These are phyloP conservation scores for Pitta sordida DNA, from an alignment of 2,113 vertebrate genomes.

Conservation along the genomic window DNA sequence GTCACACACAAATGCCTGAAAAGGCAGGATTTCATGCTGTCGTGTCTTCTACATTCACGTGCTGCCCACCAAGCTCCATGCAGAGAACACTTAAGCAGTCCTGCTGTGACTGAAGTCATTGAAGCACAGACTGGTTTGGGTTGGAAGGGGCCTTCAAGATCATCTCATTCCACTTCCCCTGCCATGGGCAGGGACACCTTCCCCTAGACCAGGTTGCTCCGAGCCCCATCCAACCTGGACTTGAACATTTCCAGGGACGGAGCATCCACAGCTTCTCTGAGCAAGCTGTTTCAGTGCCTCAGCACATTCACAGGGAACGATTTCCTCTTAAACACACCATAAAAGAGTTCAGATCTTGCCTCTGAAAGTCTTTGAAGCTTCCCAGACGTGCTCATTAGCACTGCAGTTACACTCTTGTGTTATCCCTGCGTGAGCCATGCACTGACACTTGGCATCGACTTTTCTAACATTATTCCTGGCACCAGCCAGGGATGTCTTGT, in stretches of 20 bases:
- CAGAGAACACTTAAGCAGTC: neutral
- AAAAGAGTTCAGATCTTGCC: neutral
- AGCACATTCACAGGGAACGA: neutral
- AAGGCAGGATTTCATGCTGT: neutral
- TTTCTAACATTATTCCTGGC: neutral
- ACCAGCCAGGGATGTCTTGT: neutral
- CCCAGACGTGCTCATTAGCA: neutral
- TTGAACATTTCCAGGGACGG: neutral
- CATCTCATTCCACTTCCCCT: neutral
- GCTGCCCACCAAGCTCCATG: neutral
- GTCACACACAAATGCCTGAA: neutral
- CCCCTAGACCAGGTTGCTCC: neutral
- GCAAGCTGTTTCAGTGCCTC: rapidly evolving
- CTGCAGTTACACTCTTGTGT: neutral
- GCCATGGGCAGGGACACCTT: neutral
- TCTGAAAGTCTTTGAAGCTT: neutral
- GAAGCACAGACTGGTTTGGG: neutral
- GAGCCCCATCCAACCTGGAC: rapidly evolving
- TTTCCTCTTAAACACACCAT: neutral
- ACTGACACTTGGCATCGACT: neutral
- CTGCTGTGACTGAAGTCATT: neutral
- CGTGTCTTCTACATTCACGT: neutral
- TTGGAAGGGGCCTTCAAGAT: neutral
- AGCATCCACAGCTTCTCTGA: neutral
- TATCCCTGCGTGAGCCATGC: neutral